These are phyloP conservation scores for Cavia aperea DNA, from an alignment of 2,113 vertebrate species.

Conservation along the genomic window DNA sequence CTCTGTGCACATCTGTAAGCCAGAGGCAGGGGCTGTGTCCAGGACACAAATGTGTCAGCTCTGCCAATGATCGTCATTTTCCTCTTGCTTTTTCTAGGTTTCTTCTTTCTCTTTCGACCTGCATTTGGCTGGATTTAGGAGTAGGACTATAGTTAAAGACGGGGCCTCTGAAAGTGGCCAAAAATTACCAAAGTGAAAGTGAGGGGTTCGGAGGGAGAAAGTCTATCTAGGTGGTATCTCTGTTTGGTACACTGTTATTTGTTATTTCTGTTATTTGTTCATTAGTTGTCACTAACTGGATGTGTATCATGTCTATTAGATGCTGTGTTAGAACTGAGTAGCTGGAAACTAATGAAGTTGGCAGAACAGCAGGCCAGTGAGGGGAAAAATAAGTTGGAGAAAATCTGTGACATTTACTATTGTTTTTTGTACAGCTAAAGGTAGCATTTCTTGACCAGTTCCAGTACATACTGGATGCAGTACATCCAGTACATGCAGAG, in stretches of 20 bases:
- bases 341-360: not conserved
- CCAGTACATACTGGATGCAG: not conserved
- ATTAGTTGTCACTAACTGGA: not conserved
- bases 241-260: not conserved
- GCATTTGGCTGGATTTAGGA: not conserved
- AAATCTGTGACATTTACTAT: not conserved
- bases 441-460: not conserved
- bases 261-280: conserved; percentile 3
- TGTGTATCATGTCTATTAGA: not conserved
- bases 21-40: not conserved
- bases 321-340: not conserved
- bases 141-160: not conserved
- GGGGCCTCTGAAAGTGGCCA: not conserved
- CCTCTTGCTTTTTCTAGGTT: not conserved
- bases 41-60: not conserved
- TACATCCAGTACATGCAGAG: not conserved
- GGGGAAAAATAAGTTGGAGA: conserved; percentile 9
- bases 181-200: not conserved
- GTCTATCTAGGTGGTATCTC: not conserved
- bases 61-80: not conserved
- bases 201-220: not conserved
- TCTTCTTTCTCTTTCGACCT: not conserved
- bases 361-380: not conserved
- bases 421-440: not conserved
- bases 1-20: not conserved